Percentiles rank a stretch among this genome's conserved stretches.
Conservation (phyloP, 2,888 invertebrate genomes). For the Scrobipalpa costella region DNA sequence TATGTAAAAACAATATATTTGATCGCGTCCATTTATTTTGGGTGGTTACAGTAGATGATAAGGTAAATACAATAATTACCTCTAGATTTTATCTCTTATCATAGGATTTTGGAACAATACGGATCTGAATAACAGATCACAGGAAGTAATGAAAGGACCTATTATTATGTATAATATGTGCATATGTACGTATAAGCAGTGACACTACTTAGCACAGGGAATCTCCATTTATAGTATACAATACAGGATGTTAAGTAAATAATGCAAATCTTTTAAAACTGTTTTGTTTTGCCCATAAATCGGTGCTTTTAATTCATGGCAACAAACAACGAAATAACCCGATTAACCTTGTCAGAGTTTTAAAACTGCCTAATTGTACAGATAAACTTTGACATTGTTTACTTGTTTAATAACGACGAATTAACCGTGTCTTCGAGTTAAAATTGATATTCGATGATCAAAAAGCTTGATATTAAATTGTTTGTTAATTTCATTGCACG, state of each 20-base stretch:
- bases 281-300: background rate
- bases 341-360: no score
- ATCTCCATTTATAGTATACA: no score
- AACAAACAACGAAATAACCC: no score
- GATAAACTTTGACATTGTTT: no score
- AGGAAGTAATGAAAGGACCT: background rate
- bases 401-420: no score
- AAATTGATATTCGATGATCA: no score
- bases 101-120: background rate
- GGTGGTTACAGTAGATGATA: slow-evolving; percentile 52
- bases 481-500: no score
- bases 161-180: background rate
- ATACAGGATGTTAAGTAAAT: background rate
- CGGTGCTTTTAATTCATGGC: no score
- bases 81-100: slow-evolving; percentile 13
- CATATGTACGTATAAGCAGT: background rate
- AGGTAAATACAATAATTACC: slow-evolving; percentile 29
- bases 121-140: background rate
- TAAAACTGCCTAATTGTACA: no score
- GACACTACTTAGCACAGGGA: no score
- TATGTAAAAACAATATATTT: slow-evolving; percentile 52
- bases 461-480: no score
- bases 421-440: no score
- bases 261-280: background rate
- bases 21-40: slow-evolving; percentile 69